A percentile compares a stretch with the other conserved stretches of the same genome.
These are phyloP conservation scores for Melanerpes formicivorus DNA, from an alignment of 2,113 vertebrate species.

Conservation along the genomic window DNA sequence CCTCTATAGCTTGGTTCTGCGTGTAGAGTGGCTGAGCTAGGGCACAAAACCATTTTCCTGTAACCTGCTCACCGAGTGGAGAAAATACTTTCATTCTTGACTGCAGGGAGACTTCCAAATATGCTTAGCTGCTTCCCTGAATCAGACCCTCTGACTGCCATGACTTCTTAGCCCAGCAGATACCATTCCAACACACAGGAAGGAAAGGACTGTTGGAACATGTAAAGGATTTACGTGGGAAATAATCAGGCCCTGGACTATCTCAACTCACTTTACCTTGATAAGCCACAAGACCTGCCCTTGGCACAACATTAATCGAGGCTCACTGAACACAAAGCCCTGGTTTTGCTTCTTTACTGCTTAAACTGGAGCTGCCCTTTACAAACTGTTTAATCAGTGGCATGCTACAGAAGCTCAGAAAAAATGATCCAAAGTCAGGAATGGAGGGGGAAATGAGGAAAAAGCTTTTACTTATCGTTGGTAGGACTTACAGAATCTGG, in stretches of 20 bases:
- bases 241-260: not conserved
- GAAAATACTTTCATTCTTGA: not conserved
- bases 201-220: not conserved
- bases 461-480: not conserved
- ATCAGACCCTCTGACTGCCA: not conserved
- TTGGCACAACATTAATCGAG: not conserved
- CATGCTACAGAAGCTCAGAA: not conserved
- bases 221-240: not conserved
- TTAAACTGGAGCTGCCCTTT: not conserved
- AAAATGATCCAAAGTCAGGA: not conserved
- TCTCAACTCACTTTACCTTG: not conserved
- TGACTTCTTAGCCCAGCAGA: not conserved
- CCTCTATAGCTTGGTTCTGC: not conserved
- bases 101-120: conserved; percentile 2
- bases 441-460: not conserved
- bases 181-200: not conserved
- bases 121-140: not conserved
- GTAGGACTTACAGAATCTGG: not conserved
- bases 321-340: not conserved
- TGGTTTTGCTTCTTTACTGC: not conserved
- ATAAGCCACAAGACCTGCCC: not conserved
- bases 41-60: not conserved
- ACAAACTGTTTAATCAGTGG: not conserved
- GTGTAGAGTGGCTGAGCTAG: not conserved
- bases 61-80: not conserved